A percentile compares a stretch with the other conserved stretches of the same genome.
Conservation (phyloP, 2,888 invertebrate genomes). For the Drosophila barbarae region DNA sequence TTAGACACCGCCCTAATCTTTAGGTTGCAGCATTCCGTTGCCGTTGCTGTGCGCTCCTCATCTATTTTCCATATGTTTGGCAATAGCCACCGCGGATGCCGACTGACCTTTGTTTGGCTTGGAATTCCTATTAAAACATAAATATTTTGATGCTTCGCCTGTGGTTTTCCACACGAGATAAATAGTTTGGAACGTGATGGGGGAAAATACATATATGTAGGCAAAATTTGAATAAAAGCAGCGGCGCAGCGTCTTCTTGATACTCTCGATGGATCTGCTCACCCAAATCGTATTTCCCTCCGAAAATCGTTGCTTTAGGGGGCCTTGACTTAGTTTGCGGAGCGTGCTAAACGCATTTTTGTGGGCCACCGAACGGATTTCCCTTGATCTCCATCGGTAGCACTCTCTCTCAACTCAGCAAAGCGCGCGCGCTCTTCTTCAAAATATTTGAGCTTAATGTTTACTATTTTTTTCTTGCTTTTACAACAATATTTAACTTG, state of each 20-base stretch:
- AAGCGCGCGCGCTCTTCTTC: conserved; percentile 4
- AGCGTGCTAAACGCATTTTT: conserved; percentile 39
- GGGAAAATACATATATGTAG: conserved; percentile 32
- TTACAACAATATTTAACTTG: conserved; percentile 30
- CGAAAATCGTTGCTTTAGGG: conserved; percentile 25
- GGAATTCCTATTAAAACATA: conserved; percentile 31
- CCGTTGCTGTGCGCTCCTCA: too few relatives aligned
- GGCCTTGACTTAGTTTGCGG: conserved; percentile 44
- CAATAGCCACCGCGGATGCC: conserved; percentile 17
- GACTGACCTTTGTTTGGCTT: conserved; percentile 38
- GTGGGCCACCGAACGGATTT: conserved; percentile 27
- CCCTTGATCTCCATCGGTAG: conserved; percentile 13
- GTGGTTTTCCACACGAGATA: conserved; percentile 39
- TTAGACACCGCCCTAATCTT: conserved; percentile 4
- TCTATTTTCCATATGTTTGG: conserved; percentile 37
- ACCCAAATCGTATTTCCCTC: conserved; percentile 11
- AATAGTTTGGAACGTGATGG: conserved; percentile 36
- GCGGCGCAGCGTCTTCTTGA: conserved; percentile 5
- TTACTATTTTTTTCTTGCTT: conserved; percentile 8
- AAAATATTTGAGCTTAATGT: conserved; percentile 15
- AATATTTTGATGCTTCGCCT: conserved; percentile 32
- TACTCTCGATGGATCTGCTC: conserved; percentile 30
- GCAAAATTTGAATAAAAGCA: conserved; percentile 20
- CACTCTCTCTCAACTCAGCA: conserved; percentile 14
- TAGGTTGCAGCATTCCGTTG: conserved; percentile 25